phyloP scores from a whole-genome alignment of 1,140 invertebrate genomes.

The Chrysopa pallens region DNA sequence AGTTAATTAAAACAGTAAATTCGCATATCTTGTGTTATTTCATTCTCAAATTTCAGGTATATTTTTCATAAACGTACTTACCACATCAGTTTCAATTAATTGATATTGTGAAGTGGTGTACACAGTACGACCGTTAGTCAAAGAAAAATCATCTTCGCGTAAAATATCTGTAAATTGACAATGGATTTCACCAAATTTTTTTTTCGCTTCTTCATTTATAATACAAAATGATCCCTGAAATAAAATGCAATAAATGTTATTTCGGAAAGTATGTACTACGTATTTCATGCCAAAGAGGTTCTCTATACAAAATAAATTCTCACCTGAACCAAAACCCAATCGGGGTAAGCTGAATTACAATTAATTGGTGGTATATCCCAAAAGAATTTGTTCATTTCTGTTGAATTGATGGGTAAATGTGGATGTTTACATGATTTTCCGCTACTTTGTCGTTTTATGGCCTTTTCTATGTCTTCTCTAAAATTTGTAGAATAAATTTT shows the following conservation, averaged over 20 bases:
- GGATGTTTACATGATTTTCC: slow-evolving; percentile 39
- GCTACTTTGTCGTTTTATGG: slow-evolving; percentile 20
- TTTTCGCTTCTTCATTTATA: slow-evolving; percentile 28
- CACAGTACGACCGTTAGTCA: slow-evolving; percentile 25
- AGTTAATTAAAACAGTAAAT: too few relatives aligned
- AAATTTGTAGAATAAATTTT: too few relatives aligned
- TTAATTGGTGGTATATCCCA: slow-evolving; percentile 33
- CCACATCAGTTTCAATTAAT: slow-evolving; percentile 44
- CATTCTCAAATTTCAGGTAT: too few relatives aligned
- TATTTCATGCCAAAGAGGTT: neutral
- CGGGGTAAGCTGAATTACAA: slow-evolving; percentile 32
- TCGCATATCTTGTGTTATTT: too few relatives aligned
- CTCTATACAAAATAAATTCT: neutral
- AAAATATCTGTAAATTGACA: slow-evolving; percentile 42
- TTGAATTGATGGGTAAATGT: slow-evolving; percentile 38
- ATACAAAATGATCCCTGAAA: slow-evolving; percentile 29
- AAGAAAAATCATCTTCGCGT: slow-evolving; percentile 34
- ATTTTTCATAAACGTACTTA: slow-evolving; percentile 33
- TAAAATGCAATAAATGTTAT: neutral
- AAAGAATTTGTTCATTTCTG: slow-evolving; percentile 49
- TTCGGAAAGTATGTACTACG: neutral
- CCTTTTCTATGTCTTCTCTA: slow-evolving; percentile 22
- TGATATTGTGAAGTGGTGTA: slow-evolving; percentile 35
- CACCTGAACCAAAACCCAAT: slow-evolving; percentile 36
- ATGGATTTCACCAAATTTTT: slow-evolving; percentile 26